Percentiles rank a stretch among this genome's conserved stretches.
These are phyloP conservation scores for Rissa tridactyla DNA, from an alignment of 2,113 vertebrate genomes.

Conservation along the genomic window DNA sequence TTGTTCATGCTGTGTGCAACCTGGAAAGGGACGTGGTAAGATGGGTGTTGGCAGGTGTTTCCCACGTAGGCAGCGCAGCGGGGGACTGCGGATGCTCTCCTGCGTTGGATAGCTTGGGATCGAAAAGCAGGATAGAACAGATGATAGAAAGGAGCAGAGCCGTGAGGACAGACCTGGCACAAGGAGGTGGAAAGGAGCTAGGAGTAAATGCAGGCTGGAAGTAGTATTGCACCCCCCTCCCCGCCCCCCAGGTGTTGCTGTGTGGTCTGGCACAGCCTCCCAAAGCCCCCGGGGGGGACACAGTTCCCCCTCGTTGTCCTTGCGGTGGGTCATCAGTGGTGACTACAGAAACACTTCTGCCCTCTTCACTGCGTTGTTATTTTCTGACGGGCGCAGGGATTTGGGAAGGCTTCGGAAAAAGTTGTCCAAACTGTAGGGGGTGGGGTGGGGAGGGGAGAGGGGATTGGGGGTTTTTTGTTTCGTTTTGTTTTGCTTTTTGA, in stretches of 20 bases:
- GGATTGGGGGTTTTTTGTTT: neutral
- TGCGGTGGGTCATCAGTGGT: no score
- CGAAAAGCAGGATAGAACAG: neutral
- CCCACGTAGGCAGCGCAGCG: fast-evolving
- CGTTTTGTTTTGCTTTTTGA: neutral
- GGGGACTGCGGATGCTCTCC: neutral
- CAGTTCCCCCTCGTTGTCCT: neutral
- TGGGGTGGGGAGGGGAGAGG: no score
- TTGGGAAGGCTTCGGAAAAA: neutral
- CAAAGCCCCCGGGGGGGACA: no score
- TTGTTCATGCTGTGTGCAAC: neutral
- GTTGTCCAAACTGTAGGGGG: neutral
- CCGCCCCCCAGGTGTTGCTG: neutral
- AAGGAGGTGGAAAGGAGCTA: neutral
- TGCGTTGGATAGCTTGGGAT: neutral
- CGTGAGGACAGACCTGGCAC: neutral
- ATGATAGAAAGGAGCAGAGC: neutral
- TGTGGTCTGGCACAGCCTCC: neutral
- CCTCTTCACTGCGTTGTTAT: neutral
- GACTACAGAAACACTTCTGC: neutral
- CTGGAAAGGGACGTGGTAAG: neutral
- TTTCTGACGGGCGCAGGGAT: neutral
- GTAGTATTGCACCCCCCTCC: no score
- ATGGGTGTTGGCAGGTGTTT: neutral
- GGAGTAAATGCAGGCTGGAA: neutral